Base-by-base conservation (phyloP, 2,888 invertebrate genomes). In the Meandrusa payeni region DNA sequence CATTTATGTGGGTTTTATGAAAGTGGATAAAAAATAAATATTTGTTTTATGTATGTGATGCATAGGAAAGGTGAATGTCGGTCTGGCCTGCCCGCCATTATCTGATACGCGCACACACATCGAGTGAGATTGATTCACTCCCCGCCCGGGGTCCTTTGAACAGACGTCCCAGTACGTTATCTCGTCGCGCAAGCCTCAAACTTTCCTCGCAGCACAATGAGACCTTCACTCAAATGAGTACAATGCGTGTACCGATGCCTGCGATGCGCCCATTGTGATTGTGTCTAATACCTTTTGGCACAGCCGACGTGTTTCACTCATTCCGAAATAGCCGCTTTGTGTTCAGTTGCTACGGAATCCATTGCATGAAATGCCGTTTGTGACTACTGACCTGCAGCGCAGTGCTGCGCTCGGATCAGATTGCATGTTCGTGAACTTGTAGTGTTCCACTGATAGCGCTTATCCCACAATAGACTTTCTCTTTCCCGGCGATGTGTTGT, bases 161-260 rank as follows among this genome's bases (percentile, higher is more conserved):
- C 71, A 72, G 72, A 72, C 64, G 59, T 53, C 53, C 61, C 62
- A 60, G 70, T 69, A 70, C 69, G 68, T 64, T 82, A 82, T 81
- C 81, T 58, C 64, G 61, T 52, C 62, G 77, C 70, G 80, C 75
- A 80, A 78, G 72, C 68, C 77, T 83, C 76, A 75, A 85, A 85
- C 78, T 85, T 85, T 76, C 61, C 67, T 69, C 71, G 61, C 55
- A 61, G 55, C 54, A 82, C 82, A 81, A 83, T 73, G 60, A 67
- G 59, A 80, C 82, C 81, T 82, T 80, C 59, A 68, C 64, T 68
- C 69, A 74, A 71, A 72, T 69, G 68, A 59, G 63, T 67, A 70
- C 82, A 83, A 83, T 76, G 71, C 69, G 51, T 54, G 67, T 54
- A 57, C 62, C 74, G 76, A 74, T 69, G 76, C 69, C 63, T 64